These are phyloP conservation scores for Azorinus chamasolen DNA, from an alignment of 2,888 invertebrate genomes.

Conservation along the genomic window DNA sequence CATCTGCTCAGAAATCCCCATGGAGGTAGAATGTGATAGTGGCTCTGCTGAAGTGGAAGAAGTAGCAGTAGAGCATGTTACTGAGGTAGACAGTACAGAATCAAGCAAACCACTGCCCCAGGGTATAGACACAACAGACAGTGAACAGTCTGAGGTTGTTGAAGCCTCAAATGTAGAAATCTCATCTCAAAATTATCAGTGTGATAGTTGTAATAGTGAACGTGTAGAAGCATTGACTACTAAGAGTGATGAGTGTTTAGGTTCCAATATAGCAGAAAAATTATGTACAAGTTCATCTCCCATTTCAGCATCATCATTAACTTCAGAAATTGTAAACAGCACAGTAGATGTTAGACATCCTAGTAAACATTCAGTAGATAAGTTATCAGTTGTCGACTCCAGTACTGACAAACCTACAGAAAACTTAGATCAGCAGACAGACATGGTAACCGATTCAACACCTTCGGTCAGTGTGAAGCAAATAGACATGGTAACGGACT, in stretches of 20 bases:
- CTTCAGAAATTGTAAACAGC: neutral
- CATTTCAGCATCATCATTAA: neutral
- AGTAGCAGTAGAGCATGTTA: constrained; percentile 13
- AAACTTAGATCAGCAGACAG: neutral
- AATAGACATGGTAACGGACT: no score
- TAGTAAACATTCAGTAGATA: constrained; percentile 14
- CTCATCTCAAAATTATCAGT: constrained; percentile 31
- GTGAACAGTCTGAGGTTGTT: constrained; percentile 15
- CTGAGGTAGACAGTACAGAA: constrained; percentile 60
- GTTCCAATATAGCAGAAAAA: constrained; percentile 12
- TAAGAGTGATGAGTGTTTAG: constrained; percentile 3
- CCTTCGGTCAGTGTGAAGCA: no score
- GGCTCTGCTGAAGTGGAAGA: constrained; percentile 21
- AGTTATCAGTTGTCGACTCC: constrained; percentile 27
- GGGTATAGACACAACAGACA: neutral
- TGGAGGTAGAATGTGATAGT: constrained; percentile 68
- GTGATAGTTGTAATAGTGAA: constrained; percentile 65
- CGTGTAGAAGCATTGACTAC: constrained; percentile 6
- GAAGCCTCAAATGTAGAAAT: neutral
- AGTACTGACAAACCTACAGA: constrained; percentile 38
- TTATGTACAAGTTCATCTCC: constrained; percentile 38
- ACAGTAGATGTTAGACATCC: constrained; percentile 5
- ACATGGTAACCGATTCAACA: no score
- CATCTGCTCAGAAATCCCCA: constrained; percentile 22
- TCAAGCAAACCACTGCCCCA: constrained; percentile 7